These are phyloP conservation scores for Pseudomyrmex concolor DNA, from an alignment of 1,140 invertebrate genomes.

Conservation along the genomic window DNA sequence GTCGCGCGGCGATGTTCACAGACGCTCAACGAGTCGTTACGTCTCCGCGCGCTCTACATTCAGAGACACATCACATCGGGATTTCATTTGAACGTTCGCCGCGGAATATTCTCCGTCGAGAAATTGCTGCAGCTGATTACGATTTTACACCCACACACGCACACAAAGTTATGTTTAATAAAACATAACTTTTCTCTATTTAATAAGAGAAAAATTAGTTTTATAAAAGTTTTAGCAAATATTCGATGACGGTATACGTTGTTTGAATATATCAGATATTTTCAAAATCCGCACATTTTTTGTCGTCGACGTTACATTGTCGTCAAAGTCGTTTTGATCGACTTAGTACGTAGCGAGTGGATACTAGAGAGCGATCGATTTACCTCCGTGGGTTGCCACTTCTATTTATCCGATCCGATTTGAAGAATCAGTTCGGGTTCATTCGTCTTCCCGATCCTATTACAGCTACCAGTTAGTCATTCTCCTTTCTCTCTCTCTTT, in stretches of 20 bases:
- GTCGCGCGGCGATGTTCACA: background rate
- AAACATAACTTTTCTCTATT: too few relatives aligned
- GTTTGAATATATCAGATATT: background rate
- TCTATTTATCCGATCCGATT: constrained; percentile 46
- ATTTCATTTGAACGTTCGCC: background rate
- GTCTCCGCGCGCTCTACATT: background rate
- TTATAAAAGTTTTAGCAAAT: too few relatives aligned
- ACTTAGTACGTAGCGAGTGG: background rate
- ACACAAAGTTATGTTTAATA: background rate
- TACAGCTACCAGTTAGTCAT: constrained; percentile 51
- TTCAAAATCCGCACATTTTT: background rate
- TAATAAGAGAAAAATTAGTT: too few relatives aligned
- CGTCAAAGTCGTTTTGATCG: background rate
- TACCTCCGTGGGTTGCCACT: constrained; percentile 31
- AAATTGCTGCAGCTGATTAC: background rate
- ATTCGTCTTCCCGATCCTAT: constrained; percentile 56
- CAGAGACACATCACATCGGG: background rate
- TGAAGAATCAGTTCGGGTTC: constrained; percentile 41
- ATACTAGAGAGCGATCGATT: constrained; percentile 8
- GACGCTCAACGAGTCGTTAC: background rate
- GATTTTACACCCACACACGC: background rate
- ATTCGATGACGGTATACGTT: background rate
- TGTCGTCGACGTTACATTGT: background rate
- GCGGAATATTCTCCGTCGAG: background rate
- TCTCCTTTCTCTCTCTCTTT: constrained; percentile 19